phyloP scores from a whole-genome alignment of 2,797 vertebrate genomes.

The Pampus argenteus region DNA sequence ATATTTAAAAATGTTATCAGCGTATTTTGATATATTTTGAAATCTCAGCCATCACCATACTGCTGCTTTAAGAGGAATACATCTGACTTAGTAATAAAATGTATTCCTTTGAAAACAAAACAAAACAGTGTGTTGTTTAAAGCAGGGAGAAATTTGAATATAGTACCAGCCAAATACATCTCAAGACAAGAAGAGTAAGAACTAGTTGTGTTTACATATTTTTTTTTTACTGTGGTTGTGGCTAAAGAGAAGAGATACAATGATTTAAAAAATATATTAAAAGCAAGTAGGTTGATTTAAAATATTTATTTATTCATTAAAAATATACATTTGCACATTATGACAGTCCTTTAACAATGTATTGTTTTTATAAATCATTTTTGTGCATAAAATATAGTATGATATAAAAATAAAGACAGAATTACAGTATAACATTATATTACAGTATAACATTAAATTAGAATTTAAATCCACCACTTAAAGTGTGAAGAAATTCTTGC shows the following conservation, averaged over 20 bases:
- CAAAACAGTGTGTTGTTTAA: background rate
- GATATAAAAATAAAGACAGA: constrained; percentile 64
- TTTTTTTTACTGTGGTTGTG: background rate
- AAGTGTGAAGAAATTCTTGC: constrained; percentile 50
- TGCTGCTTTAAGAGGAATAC: background rate
- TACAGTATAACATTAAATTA: constrained; percentile 44
- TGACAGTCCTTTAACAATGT: constrained; percentile 22
- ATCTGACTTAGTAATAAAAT: background rate
- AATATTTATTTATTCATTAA: constrained; percentile 75
- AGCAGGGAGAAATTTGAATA: no score
- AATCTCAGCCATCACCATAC: background rate
- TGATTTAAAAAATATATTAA: background rate
- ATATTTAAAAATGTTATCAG: background rate
- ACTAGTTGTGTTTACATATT: background rate
- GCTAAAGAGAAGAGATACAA: background rate
- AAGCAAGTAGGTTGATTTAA: constrained; percentile 19
- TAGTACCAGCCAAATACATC: background rate
- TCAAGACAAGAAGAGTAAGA: background rate
- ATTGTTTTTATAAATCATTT: constrained; percentile 24
- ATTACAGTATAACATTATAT: constrained; percentile 44
- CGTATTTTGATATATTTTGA: background rate
- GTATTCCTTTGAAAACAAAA: background rate
- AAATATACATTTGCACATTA: constrained; percentile 72
- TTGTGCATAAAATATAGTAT: constrained; percentile 52
- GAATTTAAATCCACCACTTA: constrained; percentile 55